Conservation (phyloP, 2,797 vertebrate species). For the Schizopygopsis malacanthus region DNA sequence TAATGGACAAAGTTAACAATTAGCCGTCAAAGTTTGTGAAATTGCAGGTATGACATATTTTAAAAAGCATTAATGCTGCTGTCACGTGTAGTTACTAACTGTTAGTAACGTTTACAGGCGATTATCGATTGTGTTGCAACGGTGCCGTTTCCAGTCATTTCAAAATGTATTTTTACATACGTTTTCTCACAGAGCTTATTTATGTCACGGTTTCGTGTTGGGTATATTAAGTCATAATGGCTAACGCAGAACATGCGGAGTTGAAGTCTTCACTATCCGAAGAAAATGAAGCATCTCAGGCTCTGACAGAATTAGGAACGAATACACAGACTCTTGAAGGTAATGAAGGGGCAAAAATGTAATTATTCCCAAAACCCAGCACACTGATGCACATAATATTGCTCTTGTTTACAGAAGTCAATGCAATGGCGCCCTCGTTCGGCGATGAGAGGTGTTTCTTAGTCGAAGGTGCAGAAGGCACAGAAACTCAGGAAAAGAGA, state of each 20-base stretch:
- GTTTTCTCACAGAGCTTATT: not conserved
- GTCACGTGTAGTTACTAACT: not conserved
- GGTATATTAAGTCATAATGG: conserved; percentile 3
- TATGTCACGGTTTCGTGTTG: not conserved
- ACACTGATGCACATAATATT: not conserved
- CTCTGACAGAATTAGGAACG: too few relatives aligned
- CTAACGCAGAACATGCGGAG: not conserved
- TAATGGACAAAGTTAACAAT: not conserved
- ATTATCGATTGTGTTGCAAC: not conserved
- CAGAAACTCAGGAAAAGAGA: conserved; percentile 25
- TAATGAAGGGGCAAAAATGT: not conserved
- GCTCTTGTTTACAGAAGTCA: conserved; percentile 20
- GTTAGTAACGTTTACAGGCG: not conserved
- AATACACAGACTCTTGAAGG: conserved; percentile 3
- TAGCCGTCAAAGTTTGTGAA: not conserved
- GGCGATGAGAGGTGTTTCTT: conserved; percentile 43
- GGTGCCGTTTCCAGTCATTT: not conserved
- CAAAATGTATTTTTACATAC: not conserved
- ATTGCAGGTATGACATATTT: not conserved
- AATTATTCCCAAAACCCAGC: not conserved
- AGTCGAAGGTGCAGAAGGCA: not conserved
- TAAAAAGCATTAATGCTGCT: not conserved
- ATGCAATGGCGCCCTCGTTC: conserved; percentile 59
- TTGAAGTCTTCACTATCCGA: not conserved
- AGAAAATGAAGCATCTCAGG: not conserved